phyloP scores from a whole-genome alignment of 2,888 invertebrate species.

The Heliconius sara region DNA sequence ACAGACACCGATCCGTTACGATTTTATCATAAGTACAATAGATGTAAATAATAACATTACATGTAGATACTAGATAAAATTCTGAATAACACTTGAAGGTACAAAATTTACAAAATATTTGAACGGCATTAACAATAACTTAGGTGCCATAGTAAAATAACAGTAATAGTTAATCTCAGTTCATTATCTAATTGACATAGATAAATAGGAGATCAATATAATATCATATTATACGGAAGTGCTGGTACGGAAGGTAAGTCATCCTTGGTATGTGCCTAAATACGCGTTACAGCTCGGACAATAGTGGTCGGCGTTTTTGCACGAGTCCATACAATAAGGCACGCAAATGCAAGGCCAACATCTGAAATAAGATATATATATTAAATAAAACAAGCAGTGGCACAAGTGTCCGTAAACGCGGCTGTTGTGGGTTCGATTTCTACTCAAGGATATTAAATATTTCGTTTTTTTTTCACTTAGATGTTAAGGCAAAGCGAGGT shows the following conservation, averaged over 20 bases:
- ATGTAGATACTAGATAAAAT: not conserved
- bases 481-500: too few relatives aligned
- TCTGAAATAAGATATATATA: conserved; percentile 57
- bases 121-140: not conserved
- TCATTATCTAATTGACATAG: conserved; percentile 13
- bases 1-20: too few relatives aligned
- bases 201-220: conserved; percentile 16
- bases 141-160: not conserved
- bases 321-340: conserved; percentile 83
- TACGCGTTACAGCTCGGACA: conserved; percentile 82
- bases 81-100: not conserved
- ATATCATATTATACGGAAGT: not conserved
- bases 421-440: too few relatives aligned
- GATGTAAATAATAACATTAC: too few relatives aligned
- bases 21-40: too few relatives aligned
- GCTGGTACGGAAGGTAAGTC: conserved; percentile 2
- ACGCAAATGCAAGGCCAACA: conserved; percentile 82
- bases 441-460: too few relatives aligned
- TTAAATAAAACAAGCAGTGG: not conserved
- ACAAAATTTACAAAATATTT: not conserved
- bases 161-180: conserved; percentile 6
- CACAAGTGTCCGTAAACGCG: too few relatives aligned
- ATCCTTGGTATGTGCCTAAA: conserved; percentile 74
- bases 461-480: too few relatives aligned
- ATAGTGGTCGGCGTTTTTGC: conserved; percentile 81